Conservation (phyloP, 2,113 vertebrate species). For the Microcebus murinus region DNA sequence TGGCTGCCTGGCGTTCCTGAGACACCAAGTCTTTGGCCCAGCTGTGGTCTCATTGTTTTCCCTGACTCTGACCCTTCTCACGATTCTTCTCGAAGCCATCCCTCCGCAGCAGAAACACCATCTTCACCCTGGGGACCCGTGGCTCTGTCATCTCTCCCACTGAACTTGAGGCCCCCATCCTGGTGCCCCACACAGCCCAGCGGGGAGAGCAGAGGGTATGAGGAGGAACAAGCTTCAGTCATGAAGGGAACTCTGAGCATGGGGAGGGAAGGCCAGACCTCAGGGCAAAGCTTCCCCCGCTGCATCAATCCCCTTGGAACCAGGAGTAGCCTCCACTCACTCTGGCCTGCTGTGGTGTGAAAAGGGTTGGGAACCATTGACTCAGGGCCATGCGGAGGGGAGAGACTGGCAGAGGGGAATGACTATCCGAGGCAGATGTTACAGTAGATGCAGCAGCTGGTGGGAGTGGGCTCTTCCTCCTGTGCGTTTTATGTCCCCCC, state of each 20-base stretch:
- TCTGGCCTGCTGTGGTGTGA: background rate
- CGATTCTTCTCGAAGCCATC: conserved; percentile 96
- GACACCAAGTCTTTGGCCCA: background rate
- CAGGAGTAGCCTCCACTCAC: background rate
- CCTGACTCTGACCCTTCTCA: conserved; percentile 85
- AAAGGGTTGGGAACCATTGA: background rate
- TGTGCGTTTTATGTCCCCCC: accelerated
- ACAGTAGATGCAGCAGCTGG: background rate
- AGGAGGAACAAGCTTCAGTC: background rate
- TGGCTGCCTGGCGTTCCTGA: background rate
- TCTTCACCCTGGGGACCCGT: conserved; percentile 94
- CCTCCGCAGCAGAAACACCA: conserved; percentile 94
- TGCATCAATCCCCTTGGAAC: background rate
- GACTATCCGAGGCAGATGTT: background rate
- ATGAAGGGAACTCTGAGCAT: background rate
- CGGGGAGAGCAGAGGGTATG: conserved; percentile 86
- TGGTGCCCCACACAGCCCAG: conserved; percentile 94
- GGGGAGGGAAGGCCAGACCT: too few species aligned
- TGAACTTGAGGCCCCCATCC: conserved; percentile 94
- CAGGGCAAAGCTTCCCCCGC: background rate
- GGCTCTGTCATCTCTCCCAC: conserved; percentile 89
- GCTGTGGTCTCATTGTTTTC: background rate
- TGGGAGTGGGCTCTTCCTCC: background rate
- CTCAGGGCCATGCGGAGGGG: background rate
- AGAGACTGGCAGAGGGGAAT: background rate